These are phyloP conservation scores for Drosophila busckii DNA, from an alignment of 1,140 invertebrate genomes.

Conservation along the genomic window DNA sequence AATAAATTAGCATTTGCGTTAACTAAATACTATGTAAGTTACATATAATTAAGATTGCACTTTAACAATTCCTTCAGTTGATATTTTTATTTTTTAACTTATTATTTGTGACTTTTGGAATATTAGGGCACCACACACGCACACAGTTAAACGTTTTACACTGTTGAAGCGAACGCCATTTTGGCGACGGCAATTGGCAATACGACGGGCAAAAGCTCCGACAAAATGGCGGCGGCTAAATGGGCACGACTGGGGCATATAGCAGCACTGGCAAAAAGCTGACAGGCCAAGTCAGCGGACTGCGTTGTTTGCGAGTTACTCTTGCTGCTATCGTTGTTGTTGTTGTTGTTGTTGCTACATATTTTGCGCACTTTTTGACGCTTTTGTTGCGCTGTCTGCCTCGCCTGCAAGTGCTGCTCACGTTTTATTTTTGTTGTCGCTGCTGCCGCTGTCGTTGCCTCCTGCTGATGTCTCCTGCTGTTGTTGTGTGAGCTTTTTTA, in stretches of 20 bases:
- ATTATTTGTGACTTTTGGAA: neutral
- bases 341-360: conserved; percentile 26
- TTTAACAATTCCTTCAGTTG: too few relatives aligned
- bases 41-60: too few relatives aligned
- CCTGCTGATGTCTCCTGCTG: too few relatives aligned
- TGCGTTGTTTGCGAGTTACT: conserved; percentile 39
- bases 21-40: too few relatives aligned
- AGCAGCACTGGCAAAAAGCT: conserved; percentile 59
- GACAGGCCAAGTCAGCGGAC: conserved; percentile 51
- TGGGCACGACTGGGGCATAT: conserved; percentile 8
- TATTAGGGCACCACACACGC: too few relatives aligned
- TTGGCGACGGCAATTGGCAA: conserved; percentile 46
- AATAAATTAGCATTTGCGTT: too few relatives aligned
- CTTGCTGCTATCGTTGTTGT: conserved; percentile 24
- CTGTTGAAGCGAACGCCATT: conserved; percentile 30
- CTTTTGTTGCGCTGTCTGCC: conserved; percentile 50
- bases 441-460: conserved; percentile 5
- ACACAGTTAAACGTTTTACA: neutral
- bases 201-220: conserved; percentile 10
- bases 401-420: conserved; percentile 20
- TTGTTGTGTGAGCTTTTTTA: conserved; percentile 45
- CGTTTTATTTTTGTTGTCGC: conserved; percentile 25
- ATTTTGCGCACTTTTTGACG: conserved; percentile 68
- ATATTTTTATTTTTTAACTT: conserved; percentile 2
- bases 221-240: conserved; percentile 44